Conservation (phyloP, 2,797 vertebrate species). For the Neosalanx taihuensis region DNA sequence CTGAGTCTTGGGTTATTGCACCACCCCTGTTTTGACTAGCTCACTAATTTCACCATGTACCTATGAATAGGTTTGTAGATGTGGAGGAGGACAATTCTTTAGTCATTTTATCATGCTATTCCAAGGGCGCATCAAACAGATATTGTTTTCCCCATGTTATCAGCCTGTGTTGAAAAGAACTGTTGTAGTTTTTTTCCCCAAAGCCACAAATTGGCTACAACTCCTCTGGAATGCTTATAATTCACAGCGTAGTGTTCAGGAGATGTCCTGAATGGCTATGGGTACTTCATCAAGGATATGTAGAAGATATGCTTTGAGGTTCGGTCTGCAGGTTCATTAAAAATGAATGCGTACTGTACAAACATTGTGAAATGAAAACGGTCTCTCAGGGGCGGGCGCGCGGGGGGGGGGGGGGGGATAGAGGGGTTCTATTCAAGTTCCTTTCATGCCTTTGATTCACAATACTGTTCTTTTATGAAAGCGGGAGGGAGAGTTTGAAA, state of each 20-base stretch:
- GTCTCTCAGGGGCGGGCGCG: neutral
- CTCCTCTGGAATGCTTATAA: too few relatives aligned
- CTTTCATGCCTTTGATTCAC: conserved; percentile 34
- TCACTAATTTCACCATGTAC: too few relatives aligned
- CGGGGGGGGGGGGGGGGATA: conserved; percentile 4
- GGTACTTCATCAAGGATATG: too few relatives aligned
- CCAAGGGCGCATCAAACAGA: too few relatives aligned
- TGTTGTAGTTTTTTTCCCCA: too few relatives aligned
- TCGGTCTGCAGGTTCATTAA: neutral
- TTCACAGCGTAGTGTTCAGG: too few relatives aligned
- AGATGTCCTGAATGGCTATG: too few relatives aligned
- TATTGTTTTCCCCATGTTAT: too few relatives aligned
- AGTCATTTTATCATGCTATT: too few relatives aligned
- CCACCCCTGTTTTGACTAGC: neutral
- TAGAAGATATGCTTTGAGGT: neutral
- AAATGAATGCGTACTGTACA: neutral
- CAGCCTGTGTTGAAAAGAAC: too few relatives aligned
- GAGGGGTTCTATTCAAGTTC: conserved; percentile 39
- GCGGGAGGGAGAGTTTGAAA: conserved; percentile 14
- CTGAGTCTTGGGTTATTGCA: neutral
- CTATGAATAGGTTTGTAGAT: neutral
- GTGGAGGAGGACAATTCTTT: neutral
- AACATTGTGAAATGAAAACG: conserved; percentile 27
- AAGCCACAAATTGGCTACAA: too few relatives aligned
- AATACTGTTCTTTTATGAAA: conserved; percentile 43